Evolutionary conservation across 2,113 vertebrate genomes (phyloP).

Genomic region (Pterocles orientalis): DNA sequence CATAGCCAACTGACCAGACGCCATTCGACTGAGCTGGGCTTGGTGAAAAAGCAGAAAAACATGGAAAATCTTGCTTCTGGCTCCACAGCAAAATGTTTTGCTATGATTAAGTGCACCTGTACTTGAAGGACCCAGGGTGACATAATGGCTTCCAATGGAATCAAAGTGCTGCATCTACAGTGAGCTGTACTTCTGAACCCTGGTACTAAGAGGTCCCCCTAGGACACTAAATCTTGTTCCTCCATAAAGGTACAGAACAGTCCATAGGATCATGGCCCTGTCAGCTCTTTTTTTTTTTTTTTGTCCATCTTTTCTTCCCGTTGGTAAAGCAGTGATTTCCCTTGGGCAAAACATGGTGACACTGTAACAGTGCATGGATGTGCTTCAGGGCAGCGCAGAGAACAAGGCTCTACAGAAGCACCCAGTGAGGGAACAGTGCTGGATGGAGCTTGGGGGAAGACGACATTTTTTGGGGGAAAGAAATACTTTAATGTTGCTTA

Average conservation of each 20-base stretch:
- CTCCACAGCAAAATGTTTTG: background rate
- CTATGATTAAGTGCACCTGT: background rate
- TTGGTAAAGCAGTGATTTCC: background rate
- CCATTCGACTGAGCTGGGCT: background rate
- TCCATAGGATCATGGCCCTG: background rate
- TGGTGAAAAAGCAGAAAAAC: background rate
- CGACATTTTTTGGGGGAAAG: background rate
- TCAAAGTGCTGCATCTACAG: background rate
- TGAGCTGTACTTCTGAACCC: background rate
- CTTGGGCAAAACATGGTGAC: background rate
- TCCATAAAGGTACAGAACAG: background rate
- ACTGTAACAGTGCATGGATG: background rate
- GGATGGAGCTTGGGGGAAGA: background rate
- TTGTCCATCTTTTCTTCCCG: fast-evolving
- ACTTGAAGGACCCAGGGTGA: background rate
- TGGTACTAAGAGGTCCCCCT: background rate
- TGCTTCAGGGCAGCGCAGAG: background rate
- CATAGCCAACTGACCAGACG: fast-evolving
- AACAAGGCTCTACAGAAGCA: background rate
- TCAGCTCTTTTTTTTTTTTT: background rate
- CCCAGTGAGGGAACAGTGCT: background rate
- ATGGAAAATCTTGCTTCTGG: background rate
- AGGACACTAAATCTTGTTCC: background rate
- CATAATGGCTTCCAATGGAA: background rate
- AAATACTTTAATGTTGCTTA: background rate